Evolutionary conservation across 2,113 vertebrate species (phyloP), one percentile per base, ranked within the genome.

Genomic region (Clarias gariepinus): DNA sequence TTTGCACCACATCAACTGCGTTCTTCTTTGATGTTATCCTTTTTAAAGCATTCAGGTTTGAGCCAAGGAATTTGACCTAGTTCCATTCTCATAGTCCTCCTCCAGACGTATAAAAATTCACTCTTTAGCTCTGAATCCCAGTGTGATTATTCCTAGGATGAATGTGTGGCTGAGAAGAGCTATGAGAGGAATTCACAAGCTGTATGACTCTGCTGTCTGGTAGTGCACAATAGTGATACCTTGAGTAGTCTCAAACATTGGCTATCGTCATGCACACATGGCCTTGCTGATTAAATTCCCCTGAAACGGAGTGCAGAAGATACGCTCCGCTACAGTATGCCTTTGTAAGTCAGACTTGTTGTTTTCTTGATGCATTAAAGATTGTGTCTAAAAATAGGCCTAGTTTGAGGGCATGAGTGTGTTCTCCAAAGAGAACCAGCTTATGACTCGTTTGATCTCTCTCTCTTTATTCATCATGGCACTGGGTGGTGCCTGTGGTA

Each of bases 181-280:
- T 33, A 85, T 69, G 71, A 81, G 55, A 74, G 61, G 81, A 86
- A 87, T 88, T 85, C 21, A 58, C 69, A 61, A 86, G 73, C 47
- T 76, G 23, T 52, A 15, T 53, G 73, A 53, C 71, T 47, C 10
- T 74, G 69, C 30, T 71, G 30, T 36, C 88, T 68, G 55, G 23
- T 47, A 53, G 57, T 36, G 23, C 55, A 12, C 53, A 41, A 19
- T n/a, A 57, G n/a, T 52, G 53, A 57, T n/a, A 87, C 71, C 7
- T 85, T 87, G 90, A 88, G 83, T 85, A 90, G 74, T 73, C 19
- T 88, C 85, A 87, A 88, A 77, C 78, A 68, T 64, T 86, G 7
- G 55, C 64, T 71, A 55, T 88, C 85, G 66, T 88, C 58, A 60
- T 52, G n/a, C 83, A 82, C 30, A 28, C 83, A 85, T 87, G 86